Percentiles rank a stretch among this genome's conserved stretches.
These are phyloP conservation scores for Neoascia interrupta DNA, from an alignment of 2,888 invertebrate species.

Conservation along the genomic window DNA sequence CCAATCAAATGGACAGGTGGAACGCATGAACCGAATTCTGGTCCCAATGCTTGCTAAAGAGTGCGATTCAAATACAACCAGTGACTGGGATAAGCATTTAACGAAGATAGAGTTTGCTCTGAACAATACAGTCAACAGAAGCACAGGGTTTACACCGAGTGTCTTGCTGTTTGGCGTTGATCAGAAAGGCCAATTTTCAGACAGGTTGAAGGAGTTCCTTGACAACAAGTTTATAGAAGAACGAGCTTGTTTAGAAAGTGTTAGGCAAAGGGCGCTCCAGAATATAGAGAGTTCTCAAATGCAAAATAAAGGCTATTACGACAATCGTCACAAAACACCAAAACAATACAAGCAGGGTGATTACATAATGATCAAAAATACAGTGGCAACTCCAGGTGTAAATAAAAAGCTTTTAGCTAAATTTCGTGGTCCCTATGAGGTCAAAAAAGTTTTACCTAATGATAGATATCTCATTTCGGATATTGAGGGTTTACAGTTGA, in stretches of 20 bases:
- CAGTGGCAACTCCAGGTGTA: background rate
- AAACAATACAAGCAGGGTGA: background rate
- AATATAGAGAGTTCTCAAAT: slow-evolving; percentile 1
- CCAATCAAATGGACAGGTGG: slow-evolving; percentile 39
- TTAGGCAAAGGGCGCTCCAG: slow-evolving; percentile 3
- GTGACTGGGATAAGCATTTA: slow-evolving; percentile 44
- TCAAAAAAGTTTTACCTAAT: slow-evolving; percentile 69
- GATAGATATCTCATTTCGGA: slow-evolving; percentile 70
- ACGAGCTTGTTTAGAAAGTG: background rate
- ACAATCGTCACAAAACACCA: slow-evolving; percentile 11
- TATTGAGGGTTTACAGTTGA: slow-evolving; percentile 13
- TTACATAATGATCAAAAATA: background rate
- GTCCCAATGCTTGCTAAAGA: slow-evolving; percentile 50
- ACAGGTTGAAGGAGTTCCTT: slow-evolving; percentile 49
- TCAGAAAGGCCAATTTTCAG: slow-evolving; percentile 68
- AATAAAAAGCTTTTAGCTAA: slow-evolving; percentile 71
- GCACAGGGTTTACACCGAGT: slow-evolving; percentile 72
- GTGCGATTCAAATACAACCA: slow-evolving; percentile 1
- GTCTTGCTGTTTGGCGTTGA: slow-evolving; percentile 71
- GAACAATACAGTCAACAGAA: slow-evolving; percentile 71
- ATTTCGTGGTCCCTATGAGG: slow-evolving; percentile 71
- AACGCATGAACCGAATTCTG: slow-evolving; percentile 41
- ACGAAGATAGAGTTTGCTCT: slow-evolving; percentile 70
- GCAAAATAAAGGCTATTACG: slow-evolving; percentile 15
- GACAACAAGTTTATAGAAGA: background rate